phyloP scores from a whole-genome alignment of 2,113 vertebrate species.

The Dipodomys spectabilis region DNA sequence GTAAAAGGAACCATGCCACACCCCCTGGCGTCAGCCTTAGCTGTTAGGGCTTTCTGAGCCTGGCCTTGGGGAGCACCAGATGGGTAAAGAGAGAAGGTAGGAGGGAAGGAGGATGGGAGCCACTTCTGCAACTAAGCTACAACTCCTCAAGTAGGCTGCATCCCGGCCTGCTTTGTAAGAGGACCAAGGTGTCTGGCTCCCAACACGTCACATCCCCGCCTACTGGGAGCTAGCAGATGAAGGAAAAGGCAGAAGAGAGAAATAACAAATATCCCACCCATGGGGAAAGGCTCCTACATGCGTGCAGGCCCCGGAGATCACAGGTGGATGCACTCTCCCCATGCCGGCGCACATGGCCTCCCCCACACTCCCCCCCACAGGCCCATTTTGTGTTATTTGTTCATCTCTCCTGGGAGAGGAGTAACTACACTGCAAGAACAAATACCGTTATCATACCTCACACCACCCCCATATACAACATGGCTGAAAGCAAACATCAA shows the following conservation, averaged over 20 bases:
- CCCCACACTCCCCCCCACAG: not conserved
- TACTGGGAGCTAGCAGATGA: not conserved
- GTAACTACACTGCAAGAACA: not conserved
- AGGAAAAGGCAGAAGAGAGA: not conserved
- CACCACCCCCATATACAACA: not conserved
- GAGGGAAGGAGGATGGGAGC: not conserved
- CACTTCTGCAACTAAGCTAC: not conserved
- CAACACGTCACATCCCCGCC: not conserved
- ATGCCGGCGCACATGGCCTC: not conserved
- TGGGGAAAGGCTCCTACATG: not conserved
- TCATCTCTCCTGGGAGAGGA: not conserved
- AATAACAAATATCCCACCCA: not conserved
- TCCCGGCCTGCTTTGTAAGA: not conserved
- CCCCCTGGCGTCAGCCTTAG: not conserved
- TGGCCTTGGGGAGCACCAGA: not conserved
- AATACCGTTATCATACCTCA: not conserved
- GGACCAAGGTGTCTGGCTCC: not conserved
- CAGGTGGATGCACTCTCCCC: not conserved
- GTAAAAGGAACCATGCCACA: not conserved
- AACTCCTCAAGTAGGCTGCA: not conserved
- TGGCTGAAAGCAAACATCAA: not conserved
- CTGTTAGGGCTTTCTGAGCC: not conserved
- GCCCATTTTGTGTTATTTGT: not conserved
- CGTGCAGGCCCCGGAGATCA: not conserved
- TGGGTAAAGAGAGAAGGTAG: not conserved